Base-by-base conservation (phyloP, 2,888 invertebrate species). In the Belgica antarctica region DNA sequence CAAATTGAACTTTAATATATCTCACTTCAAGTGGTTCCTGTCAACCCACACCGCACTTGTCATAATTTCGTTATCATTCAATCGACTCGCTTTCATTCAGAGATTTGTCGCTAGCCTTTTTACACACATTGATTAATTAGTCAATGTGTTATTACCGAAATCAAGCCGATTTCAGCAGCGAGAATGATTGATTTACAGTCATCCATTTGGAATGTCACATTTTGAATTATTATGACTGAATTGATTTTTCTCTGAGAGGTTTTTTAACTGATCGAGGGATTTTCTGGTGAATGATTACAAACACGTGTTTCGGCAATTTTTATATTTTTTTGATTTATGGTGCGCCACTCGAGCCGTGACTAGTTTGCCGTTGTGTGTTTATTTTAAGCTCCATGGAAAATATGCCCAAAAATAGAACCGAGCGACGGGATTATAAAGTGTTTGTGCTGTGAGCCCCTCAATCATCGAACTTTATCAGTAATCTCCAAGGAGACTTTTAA, bases 161-260 rank as follows among this genome's bases (percentile, higher is more conserved):
- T n/a, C n/a, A n/a, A n/a, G n/a, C n/a, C 46, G 12, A 7, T 12
- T 46, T 7, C 8, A 62, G 36, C 41, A 63, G 34, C 36, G 31
- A 15, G 25, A 41, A 63, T 63, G 63, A 63, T 63, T 63, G 63
- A 63, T 63, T 63, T 63, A 63, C 63, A 63, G 63, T 25, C 41
- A 63, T 63, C 41, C 63, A 63, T 63, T 63, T 24, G 17, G 46
- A 63, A 41, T 63, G 63, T 63, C 63, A 63, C 41, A 63, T 63
- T 63, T 63, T 63, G 63, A 63, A 41, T 63, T 63, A 63, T 63
- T 36, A 63, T 63, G 62, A 62, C 62, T 62, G 62, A 62, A 63
- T 63, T 63, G 63, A 63, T 63, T 63, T 63, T 27, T 22, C 17
- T 57, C 4, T 22, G 12, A 15, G 12, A 4, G 46, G 15, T 12